A percentile compares a stretch with the other conserved stretches of the same genome.
Evolutionary conservation across 2,113 vertebrate genomes (phyloP).

Genomic region (Budorcas taxicolor): DNA sequence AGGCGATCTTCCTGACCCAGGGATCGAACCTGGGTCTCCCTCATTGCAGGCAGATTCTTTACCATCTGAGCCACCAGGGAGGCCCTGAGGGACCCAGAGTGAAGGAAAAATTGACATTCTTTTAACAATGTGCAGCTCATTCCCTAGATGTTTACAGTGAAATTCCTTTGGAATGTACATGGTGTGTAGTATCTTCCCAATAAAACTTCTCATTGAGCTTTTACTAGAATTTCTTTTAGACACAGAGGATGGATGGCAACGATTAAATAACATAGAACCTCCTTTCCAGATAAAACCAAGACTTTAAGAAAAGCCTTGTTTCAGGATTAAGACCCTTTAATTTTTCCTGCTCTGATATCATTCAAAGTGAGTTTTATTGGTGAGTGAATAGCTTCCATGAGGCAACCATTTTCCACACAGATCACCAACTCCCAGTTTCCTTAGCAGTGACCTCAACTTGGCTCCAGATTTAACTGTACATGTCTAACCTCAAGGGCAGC

Average conservation of each 20-base stretch:
- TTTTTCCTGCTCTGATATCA: constrained; percentile 45
- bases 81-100: not conserved
- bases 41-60: not conserved
- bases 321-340: constrained; percentile 4
- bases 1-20: not conserved
- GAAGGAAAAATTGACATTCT: not conserved
- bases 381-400: not conserved
- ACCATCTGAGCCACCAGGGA: not conserved
- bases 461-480: constrained; percentile 37
- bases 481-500: constrained; percentile 53
- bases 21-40: not conserved
- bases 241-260: not conserved
- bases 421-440: constrained; percentile 39
- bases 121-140: not conserved
- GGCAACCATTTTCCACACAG: constrained; percentile 48
- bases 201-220: not conserved
- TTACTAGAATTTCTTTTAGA: not conserved
- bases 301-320: constrained; percentile 21
- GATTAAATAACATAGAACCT: not conserved
- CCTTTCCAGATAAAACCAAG: constrained; percentile 15
- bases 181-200: not conserved
- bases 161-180: not conserved
- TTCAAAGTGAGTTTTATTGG: constrained; percentile 32
- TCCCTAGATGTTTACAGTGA: not conserved
- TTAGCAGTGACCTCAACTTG: constrained; percentile 57